Base-by-base conservation (phyloP, 2,888 invertebrate species). In the Atrina japonica region DNA sequence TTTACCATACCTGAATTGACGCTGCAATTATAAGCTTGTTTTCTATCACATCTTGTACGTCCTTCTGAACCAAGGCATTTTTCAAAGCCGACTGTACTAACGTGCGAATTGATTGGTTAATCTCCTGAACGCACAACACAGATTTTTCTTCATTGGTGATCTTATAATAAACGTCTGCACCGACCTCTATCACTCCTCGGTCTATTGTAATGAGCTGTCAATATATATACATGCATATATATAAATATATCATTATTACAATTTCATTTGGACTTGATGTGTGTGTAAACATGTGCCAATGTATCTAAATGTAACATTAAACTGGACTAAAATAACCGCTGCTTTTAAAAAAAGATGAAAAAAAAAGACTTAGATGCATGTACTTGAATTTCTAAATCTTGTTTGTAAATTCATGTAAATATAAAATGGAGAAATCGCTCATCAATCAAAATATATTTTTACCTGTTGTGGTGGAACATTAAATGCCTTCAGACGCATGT, bases 381-480 rank as follows among this genome's bases (percentile, higher is more conserved):
- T n/a, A n/a, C n/a, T n/a, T n/a, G n/a, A n/a, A n/a, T n/a, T n/a
- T n/a, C n/a, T n/a, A n/a, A n/a, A n/a, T n/a, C n/a, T n/a, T n/a
- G n/a, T n/a, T n/a, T n/a, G n/a, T n/a, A n/a, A n/a, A n/a, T n/a
- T n/a, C n/a, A n/a, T n/a, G n/a, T n/a, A n/a, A n/a, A n/a, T n/a
- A n/a, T n/a, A n/a, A n/a, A n/a, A n/a, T n/a, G n/a, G n/a, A n/a
- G n/a, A n/a, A n/a, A n/a, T n/a, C n/a, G n/a, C n/a, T n/a, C n/a
- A n/a, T n/a, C n/a, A n/a, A n/a, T n/a, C n/a, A n/a, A n/a, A n/a
- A n/a, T n/a, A n/a, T n/a, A n/a, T 53, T 43, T 67, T 63, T 70
- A 90, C 91, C 86, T 91, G 91, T 45, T 91, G 83, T 14, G 91
- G 91, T n/a, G 91, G 91, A 9, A 92, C 90, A 80, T 90, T 91